Evolutionary conservation across 2,888 invertebrate genomes (phyloP), one percentile per base, ranked within the genome.

Genomic region (Stenodera caucasica): DNA sequence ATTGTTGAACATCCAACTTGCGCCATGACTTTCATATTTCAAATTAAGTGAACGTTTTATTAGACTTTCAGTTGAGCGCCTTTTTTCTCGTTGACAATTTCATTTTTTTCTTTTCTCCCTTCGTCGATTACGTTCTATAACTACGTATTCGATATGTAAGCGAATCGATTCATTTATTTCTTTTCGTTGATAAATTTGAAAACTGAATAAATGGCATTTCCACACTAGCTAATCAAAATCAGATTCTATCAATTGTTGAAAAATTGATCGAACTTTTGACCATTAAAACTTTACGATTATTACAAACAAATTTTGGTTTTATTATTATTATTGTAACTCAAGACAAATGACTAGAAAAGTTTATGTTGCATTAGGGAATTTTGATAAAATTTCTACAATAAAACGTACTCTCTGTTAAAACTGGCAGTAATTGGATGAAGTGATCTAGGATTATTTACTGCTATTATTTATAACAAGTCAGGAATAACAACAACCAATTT

Each of bases 31-130:
- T 68, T 66, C 72, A 72, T 72, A 70, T 68, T 67, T 72, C 72
- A 72, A 70, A 71, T 70, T 69, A 70, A 74, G 70, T 65, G 72
- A 71, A 70, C 71, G 67, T 72, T 71, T 71, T 72, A 71, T 70
- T 69, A 72, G 66, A 64, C 63, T 69, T 64, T 60, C 65, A 52
- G 58, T 60, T 58, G 64, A 64, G 64, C 59, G 58, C 26, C 55
- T 58, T 60, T 63, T 57, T 53, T 45, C 45, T 45, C 45, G 12
- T 40, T 40, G 11, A 15, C 21, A 21, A 11, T 2, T 8, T 11
- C 1, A 15, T 37, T 45, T 21, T 40, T 18, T 18, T 9, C 15
- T 14, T 15, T 2, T 37, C 8, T 15, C 6, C 15, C 37, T 40
- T 18, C 18, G 2, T 6, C 40, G 9, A 45, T 45, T 45, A 45